Percentiles rank a stretch among this genome's conserved stretches.
These are phyloP conservation scores for Lacerta agilis DNA, from an alignment of 2,797 vertebrate genomes.

Conservation along the genomic window DNA sequence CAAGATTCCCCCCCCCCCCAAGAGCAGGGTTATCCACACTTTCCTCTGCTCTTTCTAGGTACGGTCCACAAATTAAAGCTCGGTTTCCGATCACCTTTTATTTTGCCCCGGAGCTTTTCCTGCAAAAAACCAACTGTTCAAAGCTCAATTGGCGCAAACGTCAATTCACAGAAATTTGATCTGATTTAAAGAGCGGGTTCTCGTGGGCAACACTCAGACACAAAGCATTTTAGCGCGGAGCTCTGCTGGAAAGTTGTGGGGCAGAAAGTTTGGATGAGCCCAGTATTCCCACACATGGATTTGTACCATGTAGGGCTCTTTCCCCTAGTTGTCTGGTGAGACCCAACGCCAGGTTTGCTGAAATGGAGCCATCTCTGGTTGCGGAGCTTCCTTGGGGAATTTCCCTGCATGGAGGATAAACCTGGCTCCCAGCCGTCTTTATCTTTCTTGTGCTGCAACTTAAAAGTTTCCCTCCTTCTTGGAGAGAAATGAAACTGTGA, in stretches of 20 bases:
- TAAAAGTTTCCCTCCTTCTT: neutral
- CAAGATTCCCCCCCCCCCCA: too few species aligned
- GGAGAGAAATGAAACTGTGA: neutral
- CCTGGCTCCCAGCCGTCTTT: neutral
- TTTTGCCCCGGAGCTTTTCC: too few species aligned
- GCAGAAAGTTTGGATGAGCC: neutral
- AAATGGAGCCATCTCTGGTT: neutral
- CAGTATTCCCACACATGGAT: neutral
- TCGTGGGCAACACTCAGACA: too few species aligned
- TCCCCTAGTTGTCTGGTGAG: neutral
- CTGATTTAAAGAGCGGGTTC: too few species aligned
- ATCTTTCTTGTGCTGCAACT: neutral
- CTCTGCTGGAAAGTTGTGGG: neutral
- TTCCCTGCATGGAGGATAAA: neutral
- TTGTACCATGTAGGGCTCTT: neutral
- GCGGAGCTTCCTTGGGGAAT: neutral
- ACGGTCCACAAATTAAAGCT: too few species aligned
- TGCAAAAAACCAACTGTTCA: too few species aligned
- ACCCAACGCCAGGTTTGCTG: neutral
- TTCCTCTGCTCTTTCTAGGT: too few species aligned
- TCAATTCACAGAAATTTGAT: too few species aligned
- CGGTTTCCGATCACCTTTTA: too few species aligned
- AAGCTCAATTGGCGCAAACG: too few species aligned
- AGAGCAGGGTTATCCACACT: too few species aligned
- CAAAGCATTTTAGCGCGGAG: too few species aligned